A percentile compares a stretch with the other conserved stretches of the same genome.
Evolutionary conservation across 2,797 vertebrate species (phyloP).

Genomic region (Eptatretus atami): DNA sequence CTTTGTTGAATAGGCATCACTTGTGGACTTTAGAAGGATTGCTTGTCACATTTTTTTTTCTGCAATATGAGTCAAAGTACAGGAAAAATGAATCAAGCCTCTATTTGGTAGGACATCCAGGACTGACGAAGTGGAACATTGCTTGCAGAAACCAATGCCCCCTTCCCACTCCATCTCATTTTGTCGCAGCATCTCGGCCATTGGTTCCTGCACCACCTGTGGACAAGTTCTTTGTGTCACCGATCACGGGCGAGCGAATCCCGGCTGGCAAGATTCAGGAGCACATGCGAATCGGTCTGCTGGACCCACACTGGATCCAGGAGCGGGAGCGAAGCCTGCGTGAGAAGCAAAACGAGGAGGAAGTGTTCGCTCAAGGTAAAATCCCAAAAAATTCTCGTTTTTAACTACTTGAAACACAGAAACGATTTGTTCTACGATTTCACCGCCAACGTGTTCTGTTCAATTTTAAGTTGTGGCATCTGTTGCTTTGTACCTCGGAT

Average conservation of each 20-base stretch:
- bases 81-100: too few relatives aligned
- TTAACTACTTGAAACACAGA: too few relatives aligned
- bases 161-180: not conserved
- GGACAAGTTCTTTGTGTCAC: conserved; percentile 83
- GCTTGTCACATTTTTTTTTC: too few relatives aligned
- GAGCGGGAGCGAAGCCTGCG: conserved; percentile 70
- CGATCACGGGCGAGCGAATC: conserved; percentile 90
- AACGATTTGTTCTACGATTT: not conserved
- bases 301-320: conserved; percentile 89
- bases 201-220: conserved; percentile 20
- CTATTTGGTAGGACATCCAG: too few relatives aligned
- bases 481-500: too few relatives aligned
- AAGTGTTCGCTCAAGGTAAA: conserved; percentile 75
- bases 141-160: not conserved
- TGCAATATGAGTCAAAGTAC: too few relatives aligned
- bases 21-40: too few relatives aligned
- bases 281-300: conserved; percentile 85
- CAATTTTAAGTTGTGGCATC: too few relatives aligned
- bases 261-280: conserved; percentile 97
- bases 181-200: conserved; percentile 35
- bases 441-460: not conserved
- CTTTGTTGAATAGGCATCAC: too few relatives aligned
- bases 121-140: too few relatives aligned
- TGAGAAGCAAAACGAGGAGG: conserved; percentile 78
- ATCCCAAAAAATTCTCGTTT: not conserved